A percentile compares a stretch with the other conserved stretches of the same genome.
phyloP scores from a whole-genome alignment of 2,888 invertebrate genomes.

The Aromia moschata region DNA sequence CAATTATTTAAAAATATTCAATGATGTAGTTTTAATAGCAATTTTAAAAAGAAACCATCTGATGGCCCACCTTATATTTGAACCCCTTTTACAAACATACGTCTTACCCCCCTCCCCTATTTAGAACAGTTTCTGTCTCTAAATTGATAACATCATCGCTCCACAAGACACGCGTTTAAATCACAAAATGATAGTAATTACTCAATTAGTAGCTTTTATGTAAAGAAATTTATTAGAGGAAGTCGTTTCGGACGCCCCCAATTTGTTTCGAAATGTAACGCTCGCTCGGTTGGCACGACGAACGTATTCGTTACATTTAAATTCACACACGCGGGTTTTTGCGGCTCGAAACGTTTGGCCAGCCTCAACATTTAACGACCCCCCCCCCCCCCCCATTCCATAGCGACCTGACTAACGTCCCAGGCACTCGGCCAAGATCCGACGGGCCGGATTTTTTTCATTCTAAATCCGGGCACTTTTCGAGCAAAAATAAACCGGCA shows the following conservation, averaged over 20 bases:
- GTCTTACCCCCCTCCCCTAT: too few species aligned
- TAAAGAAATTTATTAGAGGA: neutral
- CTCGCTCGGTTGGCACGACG: neutral
- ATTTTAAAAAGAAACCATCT: too few species aligned
- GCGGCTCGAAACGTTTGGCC: constrained; percentile 2
- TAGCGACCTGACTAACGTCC: constrained; percentile 15
- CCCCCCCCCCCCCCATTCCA: neutral
- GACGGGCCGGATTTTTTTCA: constrained; percentile 14
- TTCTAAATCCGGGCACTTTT: constrained; percentile 12
- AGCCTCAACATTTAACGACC: constrained; percentile 15
- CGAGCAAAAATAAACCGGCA: constrained; percentile 14
- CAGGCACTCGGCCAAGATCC: constrained; percentile 21
- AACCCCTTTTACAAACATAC: too few species aligned
- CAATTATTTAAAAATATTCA: too few species aligned
- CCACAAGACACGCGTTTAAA: too few species aligned
- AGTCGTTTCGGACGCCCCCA: neutral
- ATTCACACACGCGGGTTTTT: neutral
- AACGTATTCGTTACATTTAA: constrained; percentile 2
- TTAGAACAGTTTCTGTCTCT: too few species aligned
- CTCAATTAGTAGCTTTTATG: too few species aligned
- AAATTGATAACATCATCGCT: too few species aligned
- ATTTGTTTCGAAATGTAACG: neutral
- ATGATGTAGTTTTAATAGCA: too few species aligned
- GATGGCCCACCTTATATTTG: too few species aligned
- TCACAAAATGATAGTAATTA: too few species aligned